Percentiles rank a stretch among this genome's conserved stretches.
These are phyloP conservation scores for Drosophila prosaltans DNA, from an alignment of 1,140 invertebrate species.

Conservation along the genomic window DNA sequence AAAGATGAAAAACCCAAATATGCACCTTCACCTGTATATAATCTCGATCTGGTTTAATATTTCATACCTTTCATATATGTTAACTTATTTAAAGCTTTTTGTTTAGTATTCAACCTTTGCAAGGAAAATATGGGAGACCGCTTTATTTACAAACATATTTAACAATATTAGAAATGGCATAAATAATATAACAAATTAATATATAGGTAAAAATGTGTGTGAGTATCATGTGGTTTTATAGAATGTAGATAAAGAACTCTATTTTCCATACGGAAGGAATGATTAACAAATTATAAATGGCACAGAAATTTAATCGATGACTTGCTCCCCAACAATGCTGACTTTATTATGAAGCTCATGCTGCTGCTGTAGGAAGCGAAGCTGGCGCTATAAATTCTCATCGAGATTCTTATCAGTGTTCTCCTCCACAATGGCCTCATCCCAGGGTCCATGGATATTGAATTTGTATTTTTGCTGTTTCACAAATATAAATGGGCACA, in stretches of 20 bases:
- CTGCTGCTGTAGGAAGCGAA: constrained; percentile 68
- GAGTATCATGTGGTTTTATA: background rate
- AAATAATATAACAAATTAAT: no score
- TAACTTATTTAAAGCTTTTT: no score
- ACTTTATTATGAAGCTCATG: constrained; percentile 18
- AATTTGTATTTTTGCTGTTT: constrained; percentile 93
- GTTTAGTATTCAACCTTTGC: no score
- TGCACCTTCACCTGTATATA: no score
- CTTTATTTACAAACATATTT: no score
- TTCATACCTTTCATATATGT: no score
- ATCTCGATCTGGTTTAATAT: no score
- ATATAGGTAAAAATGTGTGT: no score
- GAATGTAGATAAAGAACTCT: background rate
- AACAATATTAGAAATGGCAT: no score
- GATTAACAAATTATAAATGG: constrained; percentile 5
- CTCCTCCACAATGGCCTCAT: constrained; percentile 91
- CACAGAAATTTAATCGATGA: background rate
- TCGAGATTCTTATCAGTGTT: constrained; percentile 76
- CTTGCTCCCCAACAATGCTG: constrained; percentile 62
- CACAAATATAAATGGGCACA: constrained; percentile 92
- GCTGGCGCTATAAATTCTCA: constrained; percentile 74
- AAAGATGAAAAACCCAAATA: no score
- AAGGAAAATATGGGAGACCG: no score
- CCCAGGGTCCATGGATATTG: constrained; percentile 98
- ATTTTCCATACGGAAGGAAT: background rate